A percentile compares a stretch with the other conserved stretches of the same genome.
These are phyloP conservation scores for Bathynomus jamesi DNA, from an alignment of 1,140 invertebrate genomes.

Conservation along the genomic window DNA sequence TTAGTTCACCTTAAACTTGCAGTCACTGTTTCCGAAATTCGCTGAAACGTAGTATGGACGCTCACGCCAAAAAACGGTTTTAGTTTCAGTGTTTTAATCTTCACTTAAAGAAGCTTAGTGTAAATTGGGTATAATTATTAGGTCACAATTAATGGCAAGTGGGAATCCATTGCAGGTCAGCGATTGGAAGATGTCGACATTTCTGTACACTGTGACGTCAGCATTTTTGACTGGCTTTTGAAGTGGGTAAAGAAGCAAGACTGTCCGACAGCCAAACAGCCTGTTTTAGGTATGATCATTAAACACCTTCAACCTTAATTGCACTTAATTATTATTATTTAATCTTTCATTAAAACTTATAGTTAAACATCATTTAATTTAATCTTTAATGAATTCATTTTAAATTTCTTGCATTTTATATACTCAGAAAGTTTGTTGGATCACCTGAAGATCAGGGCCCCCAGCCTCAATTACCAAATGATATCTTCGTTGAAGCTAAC, in stretches of 20 bases:
- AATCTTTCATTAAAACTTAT: too few relatives aligned
- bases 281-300: neutral
- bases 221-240: slow-evolving; percentile 93
- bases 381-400: too few relatives aligned
- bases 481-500: too few relatives aligned
- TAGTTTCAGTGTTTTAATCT: slow-evolving; percentile 40
- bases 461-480: too few relatives aligned
- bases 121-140: neutral
- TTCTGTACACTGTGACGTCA: slow-evolving; percentile 89
- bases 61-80: slow-evolving; percentile 16
- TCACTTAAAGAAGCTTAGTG: neutral
- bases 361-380: too few relatives aligned
- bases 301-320: too few relatives aligned
- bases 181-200: slow-evolving; percentile 90
- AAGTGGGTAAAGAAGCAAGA: slow-evolving; percentile 60
- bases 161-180: slow-evolving; percentile 49
- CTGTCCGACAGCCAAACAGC: neutral
- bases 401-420: too few relatives aligned
- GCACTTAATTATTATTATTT: too few relatives aligned
- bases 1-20: slow-evolving; percentile 38
- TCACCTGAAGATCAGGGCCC: too few relatives aligned
- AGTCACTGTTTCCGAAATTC: neutral
- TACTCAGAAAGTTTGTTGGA: too few relatives aligned
- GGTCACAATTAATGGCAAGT: neutral
- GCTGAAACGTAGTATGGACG: neutral